Conservation (phyloP, 2,888 invertebrate genomes). For the Spialia ferax region DNA sequence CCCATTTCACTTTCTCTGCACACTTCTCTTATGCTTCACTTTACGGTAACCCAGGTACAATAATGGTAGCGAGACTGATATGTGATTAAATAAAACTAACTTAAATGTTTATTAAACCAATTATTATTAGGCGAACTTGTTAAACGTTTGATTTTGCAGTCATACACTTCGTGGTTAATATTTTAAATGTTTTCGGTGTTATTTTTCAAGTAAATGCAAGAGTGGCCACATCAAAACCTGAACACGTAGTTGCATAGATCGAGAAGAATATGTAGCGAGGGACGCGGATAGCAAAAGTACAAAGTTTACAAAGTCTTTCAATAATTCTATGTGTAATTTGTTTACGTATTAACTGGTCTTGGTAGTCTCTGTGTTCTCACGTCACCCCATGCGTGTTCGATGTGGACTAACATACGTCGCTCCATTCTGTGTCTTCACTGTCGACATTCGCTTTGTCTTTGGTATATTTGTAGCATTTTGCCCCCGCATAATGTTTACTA, state of each 20-base stretch:
- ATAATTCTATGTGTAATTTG: constrained; percentile 56
- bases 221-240: constrained; percentile 76
- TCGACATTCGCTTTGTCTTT: constrained; percentile 78
- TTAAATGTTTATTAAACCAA: background rate
- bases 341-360: constrained; percentile 64
- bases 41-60: background rate
- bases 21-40: background rate
- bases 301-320: constrained; percentile 56
- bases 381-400: constrained; percentile 76
- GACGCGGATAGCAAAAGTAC: constrained; percentile 51
- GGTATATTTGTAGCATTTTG: constrained; percentile 77
- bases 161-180: constrained; percentile 18
- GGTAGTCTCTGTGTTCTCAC: constrained; percentile 79
- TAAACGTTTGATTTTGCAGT: background rate
- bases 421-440: constrained; percentile 66
- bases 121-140: background rate
- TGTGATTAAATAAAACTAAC: constrained; percentile 8
- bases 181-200: constrained; percentile 57
- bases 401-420: constrained; percentile 77
- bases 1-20: background rate
- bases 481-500: constrained; percentile 71
- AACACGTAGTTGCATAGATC: constrained; percentile 57
- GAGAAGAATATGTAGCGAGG: constrained; percentile 49
- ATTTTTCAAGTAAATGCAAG: constrained; percentile 82
- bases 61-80: background rate